Evolutionary conservation across 2,113 vertebrate species (phyloP).

Genomic region (Thermophis baileyi): DNA sequence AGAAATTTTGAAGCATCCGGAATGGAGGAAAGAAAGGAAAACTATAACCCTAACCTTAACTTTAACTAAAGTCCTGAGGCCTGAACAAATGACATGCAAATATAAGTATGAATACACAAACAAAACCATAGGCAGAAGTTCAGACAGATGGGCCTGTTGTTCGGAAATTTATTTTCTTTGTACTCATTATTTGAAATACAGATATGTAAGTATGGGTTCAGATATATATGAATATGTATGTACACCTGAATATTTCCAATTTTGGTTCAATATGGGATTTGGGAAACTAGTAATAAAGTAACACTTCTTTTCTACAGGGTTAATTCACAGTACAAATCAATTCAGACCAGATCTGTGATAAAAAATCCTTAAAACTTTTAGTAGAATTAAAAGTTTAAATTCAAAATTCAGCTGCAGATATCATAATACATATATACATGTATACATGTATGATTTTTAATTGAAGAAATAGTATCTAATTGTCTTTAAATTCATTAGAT

Average conservation of each 20-base stretch:
- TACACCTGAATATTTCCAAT: background rate
- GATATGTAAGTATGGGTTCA: background rate
- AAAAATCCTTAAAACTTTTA: background rate
- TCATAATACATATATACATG: background rate
- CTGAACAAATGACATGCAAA: background rate
- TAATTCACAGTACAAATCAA: background rate
- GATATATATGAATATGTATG: background rate
- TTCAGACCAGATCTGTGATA: background rate
- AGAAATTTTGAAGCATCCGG: background rate
- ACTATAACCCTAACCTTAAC: background rate
- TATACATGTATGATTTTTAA: slow-evolving; percentile 1
- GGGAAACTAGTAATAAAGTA: background rate
- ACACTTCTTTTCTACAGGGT: background rate
- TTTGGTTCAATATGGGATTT: background rate
- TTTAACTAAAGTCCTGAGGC: background rate
- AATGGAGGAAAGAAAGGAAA: background rate
- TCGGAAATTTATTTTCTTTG: background rate
- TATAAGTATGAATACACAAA: background rate
- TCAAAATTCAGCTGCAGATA: background rate
- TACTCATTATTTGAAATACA: background rate
- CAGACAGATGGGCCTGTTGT: background rate
- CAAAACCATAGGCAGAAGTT: background rate
- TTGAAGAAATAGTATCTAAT: background rate
- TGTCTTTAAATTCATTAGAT: background rate
- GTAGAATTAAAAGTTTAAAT: background rate